Conservation (phyloP, 37 sponge, comb jelly and placozoan genomes). For the Ephydatia muelleri region DNA sequence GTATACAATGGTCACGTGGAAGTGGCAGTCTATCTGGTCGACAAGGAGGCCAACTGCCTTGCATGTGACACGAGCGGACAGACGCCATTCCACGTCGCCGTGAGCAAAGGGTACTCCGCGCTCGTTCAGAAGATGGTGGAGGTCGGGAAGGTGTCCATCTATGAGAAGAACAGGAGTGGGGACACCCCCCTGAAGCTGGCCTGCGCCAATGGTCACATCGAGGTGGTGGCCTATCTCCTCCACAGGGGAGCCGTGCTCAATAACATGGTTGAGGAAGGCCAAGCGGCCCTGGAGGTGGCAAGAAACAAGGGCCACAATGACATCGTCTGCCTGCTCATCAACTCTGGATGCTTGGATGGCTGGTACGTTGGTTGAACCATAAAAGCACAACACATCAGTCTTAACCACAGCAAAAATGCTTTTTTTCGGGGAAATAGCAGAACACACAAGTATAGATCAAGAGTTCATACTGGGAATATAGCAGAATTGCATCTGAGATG, state of each 20-base stretch:
- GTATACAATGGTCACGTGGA: slow-evolving; percentile 54
- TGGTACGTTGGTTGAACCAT: slow-evolving; percentile 66
- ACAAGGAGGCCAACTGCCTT: slow-evolving; percentile 37
- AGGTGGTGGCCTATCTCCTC: slow-evolving; percentile 70
- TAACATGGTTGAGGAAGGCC: slow-evolving; percentile 64
- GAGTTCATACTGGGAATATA: no score
- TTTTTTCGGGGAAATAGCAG: no score
- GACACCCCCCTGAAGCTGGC: slow-evolving; percentile 57
- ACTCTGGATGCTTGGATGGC: slow-evolving; percentile 69
- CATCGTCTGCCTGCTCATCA: slow-evolving; percentile 62
- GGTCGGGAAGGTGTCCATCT: slow-evolving; percentile 36
- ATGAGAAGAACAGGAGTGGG: slow-evolving; percentile 26
- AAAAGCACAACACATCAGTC: no score
- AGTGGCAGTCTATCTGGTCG: slow-evolving; percentile 56
- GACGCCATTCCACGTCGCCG: slow-evolving; percentile 71
- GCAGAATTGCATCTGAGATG: no score
- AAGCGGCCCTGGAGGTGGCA: slow-evolving; percentile 50
- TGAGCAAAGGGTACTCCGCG: slow-evolving; percentile 36
- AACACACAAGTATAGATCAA: no score
- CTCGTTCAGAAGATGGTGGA: slow-evolving; percentile 60
- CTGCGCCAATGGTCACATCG: slow-evolving; percentile 58
- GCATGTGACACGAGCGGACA: slow-evolving; percentile 41
- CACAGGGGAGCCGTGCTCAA: slow-evolving; percentile 76
- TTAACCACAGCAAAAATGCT: no score
- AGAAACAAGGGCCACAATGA: slow-evolving; percentile 69